phyloP scores from a whole-genome alignment of 2,113 vertebrate genomes.

The Perognathus longimembris region DNA sequence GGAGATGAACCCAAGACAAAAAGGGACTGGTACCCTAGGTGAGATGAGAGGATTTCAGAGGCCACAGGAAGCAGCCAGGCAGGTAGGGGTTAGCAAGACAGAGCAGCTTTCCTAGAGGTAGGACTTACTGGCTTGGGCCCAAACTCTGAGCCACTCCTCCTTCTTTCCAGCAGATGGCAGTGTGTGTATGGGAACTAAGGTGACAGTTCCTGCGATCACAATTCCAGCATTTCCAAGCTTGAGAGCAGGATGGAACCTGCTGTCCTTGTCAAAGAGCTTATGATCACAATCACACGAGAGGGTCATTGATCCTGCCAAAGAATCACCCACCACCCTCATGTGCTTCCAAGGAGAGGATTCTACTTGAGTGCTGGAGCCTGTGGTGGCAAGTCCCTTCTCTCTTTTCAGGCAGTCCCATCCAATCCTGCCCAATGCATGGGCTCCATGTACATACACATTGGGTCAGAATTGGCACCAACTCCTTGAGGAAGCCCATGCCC shows the following conservation, averaged over 20 bases:
- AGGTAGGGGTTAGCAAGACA: background rate
- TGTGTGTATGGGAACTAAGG: constrained; percentile 52
- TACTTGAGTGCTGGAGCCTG: too few relatives aligned
- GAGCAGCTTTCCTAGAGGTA: background rate
- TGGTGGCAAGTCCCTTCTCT: background rate
- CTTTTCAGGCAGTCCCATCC: background rate
- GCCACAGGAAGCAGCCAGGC: constrained; percentile 3
- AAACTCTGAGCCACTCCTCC: background rate
- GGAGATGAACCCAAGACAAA: background rate
- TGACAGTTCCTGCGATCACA: background rate
- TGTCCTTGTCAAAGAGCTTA: background rate
- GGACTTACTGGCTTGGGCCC: background rate
- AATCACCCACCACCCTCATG: background rate
- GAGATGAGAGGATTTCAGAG: too few relatives aligned
- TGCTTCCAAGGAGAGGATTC: background rate
- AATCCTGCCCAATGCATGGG: background rate
- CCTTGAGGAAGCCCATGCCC: background rate
- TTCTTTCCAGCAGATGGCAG: constrained; percentile 78
- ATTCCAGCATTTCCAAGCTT: background rate
- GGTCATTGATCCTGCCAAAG: background rate
- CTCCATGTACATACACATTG: background rate
- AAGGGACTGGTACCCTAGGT: too few relatives aligned
- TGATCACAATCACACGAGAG: background rate
- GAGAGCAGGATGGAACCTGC: background rate
- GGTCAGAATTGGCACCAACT: background rate